phyloP scores from a whole-genome alignment of 1,140 invertebrate genomes.

The Leucophenga varia region DNA sequence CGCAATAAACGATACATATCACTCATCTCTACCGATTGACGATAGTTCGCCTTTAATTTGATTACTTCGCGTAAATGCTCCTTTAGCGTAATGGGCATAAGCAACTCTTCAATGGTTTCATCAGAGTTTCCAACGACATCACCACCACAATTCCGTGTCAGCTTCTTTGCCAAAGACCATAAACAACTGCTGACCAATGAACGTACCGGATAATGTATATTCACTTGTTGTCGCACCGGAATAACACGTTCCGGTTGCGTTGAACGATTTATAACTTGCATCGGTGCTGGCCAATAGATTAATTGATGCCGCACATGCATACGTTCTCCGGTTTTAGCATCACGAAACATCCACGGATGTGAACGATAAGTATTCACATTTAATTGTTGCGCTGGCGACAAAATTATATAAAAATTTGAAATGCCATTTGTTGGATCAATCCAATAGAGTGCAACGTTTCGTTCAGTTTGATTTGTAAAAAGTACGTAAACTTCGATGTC shows the following conservation, averaged over 20 bases:
- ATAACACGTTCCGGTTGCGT: too few relatives aligned
- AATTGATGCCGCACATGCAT: constrained; percentile 55
- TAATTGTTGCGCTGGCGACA: constrained; percentile 59
- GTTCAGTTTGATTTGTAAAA: constrained; percentile 68
- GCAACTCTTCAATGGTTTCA: constrained; percentile 19
- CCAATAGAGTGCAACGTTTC: constrained; percentile 71
- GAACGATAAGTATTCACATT: constrained; percentile 71
- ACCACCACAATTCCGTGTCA: constrained; percentile 22
- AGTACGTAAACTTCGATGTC: constrained; percentile 66
- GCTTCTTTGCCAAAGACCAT: constrained; percentile 31
- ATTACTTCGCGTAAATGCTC: constrained; percentile 31
- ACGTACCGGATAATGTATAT: too few relatives aligned
- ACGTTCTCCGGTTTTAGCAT: constrained; percentile 63
- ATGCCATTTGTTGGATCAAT: constrained; percentile 62
- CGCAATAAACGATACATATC: too few relatives aligned
- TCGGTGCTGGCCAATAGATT: constrained; percentile 48
- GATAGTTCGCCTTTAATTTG: too few relatives aligned
- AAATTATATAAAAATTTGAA: constrained; percentile 62
- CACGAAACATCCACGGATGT: constrained; percentile 74
- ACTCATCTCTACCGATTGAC: too few relatives aligned
- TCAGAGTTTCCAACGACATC: too few relatives aligned
- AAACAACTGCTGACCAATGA: constrained; percentile 35
- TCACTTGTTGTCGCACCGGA: too few relatives aligned
- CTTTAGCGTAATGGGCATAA: constrained; percentile 36
- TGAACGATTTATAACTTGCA: too few relatives aligned